Evolutionary conservation across 2,888 invertebrate species (phyloP).

Genomic region (Leuctra nigra): DNA sequence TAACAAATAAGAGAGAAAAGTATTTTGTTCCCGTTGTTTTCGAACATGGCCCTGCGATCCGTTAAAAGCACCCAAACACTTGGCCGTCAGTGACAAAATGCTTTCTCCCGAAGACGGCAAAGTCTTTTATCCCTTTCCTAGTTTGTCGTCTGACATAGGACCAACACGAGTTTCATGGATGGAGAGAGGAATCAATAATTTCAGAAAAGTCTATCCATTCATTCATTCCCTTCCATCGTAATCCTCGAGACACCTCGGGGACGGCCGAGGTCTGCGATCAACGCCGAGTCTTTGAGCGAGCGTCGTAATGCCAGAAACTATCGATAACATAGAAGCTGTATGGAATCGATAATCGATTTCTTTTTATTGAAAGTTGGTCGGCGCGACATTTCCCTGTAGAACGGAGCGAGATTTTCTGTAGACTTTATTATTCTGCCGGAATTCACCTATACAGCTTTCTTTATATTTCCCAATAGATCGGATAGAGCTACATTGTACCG

Average conservation of each 20-base stretch:
- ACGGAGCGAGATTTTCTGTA: background rate
- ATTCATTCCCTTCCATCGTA: conserved; percentile 13
- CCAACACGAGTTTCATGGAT: conserved; percentile 4
- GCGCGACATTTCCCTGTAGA: conserved; percentile 14
- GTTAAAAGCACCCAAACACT: conserved; percentile 18
- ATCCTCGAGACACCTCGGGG: conserved; percentile 11
- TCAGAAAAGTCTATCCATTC: conserved; percentile 13
- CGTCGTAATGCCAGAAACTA: conserved; percentile 3
- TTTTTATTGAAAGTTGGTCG: conserved; percentile 11
- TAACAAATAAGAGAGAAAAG: conserved; percentile 18
- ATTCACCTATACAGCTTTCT: conserved; percentile 10
- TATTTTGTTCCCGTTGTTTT: conserved; percentile 15
- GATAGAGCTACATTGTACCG: background rate
- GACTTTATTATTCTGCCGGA: conserved; percentile 14
- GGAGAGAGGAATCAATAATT: conserved; percentile 12
- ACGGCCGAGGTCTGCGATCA: background rate
- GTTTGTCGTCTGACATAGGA: background rate
- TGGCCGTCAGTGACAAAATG: conserved; percentile 17
- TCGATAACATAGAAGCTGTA: conserved; percentile 11
- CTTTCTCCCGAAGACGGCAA: background rate
- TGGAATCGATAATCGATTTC: conserved; percentile 11
- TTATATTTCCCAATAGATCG: conserved; percentile 12
- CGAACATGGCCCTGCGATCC: conserved; percentile 11
- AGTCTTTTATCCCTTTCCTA: background rate
- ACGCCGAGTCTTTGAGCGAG: background rate